Conservation (phyloP, 2,797 vertebrate genomes). For the Pangasius macronema region DNA sequence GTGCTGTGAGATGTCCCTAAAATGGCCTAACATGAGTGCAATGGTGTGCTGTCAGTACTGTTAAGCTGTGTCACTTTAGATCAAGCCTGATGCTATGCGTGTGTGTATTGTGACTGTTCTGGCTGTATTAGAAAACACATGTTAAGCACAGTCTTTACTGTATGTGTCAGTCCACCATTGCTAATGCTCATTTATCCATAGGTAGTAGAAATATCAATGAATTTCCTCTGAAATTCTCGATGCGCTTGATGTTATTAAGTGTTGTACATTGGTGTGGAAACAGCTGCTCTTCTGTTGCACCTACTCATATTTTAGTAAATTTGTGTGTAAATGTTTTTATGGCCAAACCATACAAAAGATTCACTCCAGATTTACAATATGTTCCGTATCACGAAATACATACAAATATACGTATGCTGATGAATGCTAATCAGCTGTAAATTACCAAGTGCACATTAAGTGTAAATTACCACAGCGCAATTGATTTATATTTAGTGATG, state of each 20-base stretch:
- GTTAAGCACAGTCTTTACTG: neutral
- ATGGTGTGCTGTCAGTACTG: constrained; percentile 62
- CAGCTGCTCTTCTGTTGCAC: neutral
- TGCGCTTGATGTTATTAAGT: neutral
- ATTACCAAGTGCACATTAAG: neutral
- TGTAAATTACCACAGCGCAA: neutral
- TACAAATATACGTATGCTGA: neutral
- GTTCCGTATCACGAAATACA: neutral
- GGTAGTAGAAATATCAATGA: neutral
- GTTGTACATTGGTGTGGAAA: neutral
- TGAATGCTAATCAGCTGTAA: neutral
- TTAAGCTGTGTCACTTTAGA: constrained; percentile 64
- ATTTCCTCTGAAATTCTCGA: neutral
- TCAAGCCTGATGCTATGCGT: constrained; percentile 59
- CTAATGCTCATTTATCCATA: neutral
- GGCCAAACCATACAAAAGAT: neutral
- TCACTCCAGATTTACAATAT: neutral
- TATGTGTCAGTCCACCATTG: neutral
- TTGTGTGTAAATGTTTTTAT: neutral
- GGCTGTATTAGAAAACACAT: constrained; percentile 6
- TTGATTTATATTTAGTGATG: neutral
- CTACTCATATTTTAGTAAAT: neutral
- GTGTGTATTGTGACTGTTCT: constrained; percentile 51
- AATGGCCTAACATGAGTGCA: constrained; percentile 48
- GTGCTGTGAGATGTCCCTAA: neutral